Percentiles rank a stretch among this genome's conserved stretches.
These are phyloP conservation scores for Lamellibrachia satsuma DNA, from an alignment of 2,888 invertebrate genomes.

Conservation along the genomic window DNA sequence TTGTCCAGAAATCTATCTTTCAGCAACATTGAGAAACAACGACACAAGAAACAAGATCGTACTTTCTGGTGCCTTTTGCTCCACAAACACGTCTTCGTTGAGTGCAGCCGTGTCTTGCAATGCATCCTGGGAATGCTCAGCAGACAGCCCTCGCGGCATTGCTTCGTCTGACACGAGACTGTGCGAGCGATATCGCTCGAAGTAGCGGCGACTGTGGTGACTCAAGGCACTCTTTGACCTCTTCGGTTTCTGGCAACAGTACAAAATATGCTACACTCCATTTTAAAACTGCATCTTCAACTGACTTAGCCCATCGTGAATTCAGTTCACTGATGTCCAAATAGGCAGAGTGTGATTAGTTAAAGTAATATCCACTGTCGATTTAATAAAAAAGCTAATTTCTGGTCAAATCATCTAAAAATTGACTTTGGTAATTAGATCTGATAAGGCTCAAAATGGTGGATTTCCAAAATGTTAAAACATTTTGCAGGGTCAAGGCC, in stretches of 20 bases:
- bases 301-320: too few species aligned
- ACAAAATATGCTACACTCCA: too few species aligned
- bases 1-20: not conserved
- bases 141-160: not conserved
- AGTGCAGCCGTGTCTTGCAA: not conserved
- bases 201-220: constrained; percentile 90
- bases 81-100: not conserved
- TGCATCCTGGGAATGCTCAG: constrained; percentile 8
- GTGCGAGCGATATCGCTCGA: constrained; percentile 67
- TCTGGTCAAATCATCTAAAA: too few species aligned
- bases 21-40: not conserved
- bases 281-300: too few species aligned
- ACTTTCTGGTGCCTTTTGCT: not conserved
- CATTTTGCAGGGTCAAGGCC: too few species aligned
- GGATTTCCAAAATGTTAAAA: too few species aligned
- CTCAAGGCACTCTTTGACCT: constrained; percentile 93
- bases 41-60: not conserved
- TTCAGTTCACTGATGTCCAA: too few species aligned
- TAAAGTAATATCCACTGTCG: too few species aligned
- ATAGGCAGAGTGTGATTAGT: too few species aligned
- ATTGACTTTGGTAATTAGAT: too few species aligned
- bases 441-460: too few species aligned
- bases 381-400: too few species aligned
- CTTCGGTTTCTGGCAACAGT: constrained; percentile 74
- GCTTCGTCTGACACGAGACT: constrained; percentile 54